phyloP scores from a whole-genome alignment of 2,888 invertebrate genomes.

The Ceratothoa steindachneri region DNA sequence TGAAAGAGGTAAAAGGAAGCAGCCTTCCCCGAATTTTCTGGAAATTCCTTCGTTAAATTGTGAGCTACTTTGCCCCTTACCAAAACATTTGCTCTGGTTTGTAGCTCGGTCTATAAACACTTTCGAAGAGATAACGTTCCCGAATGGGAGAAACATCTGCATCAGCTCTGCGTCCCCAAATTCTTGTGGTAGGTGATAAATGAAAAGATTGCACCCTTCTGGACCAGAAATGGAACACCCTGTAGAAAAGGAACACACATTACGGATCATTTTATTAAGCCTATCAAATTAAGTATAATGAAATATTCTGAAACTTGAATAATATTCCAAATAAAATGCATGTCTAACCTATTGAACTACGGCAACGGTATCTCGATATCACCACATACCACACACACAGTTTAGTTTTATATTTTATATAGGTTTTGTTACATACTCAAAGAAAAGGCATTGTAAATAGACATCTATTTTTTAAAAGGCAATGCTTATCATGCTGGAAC shows the following conservation, averaged over 20 bases:
- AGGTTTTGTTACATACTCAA: too few relatives aligned
- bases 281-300: background rate
- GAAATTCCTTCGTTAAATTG: too few relatives aligned
- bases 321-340: too few relatives aligned
- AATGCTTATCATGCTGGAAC: too few relatives aligned
- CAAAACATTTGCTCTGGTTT: conserved; percentile 99
- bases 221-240: conserved; percentile 96
- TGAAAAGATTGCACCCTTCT: conserved; percentile 99
- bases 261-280: too few relatives aligned
- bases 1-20: too few relatives aligned
- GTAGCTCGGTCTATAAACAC: conserved; percentile 99
- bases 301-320: too few relatives aligned
- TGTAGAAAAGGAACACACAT: conserved; percentile 56
- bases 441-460: too few relatives aligned
- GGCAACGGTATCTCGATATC: background rate
- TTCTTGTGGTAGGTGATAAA: conserved; percentile 99
- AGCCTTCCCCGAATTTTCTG: too few relatives aligned
- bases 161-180: conserved; percentile 98
- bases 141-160: conserved; percentile 99
- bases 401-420: too few relatives aligned
- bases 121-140: conserved; percentile 99
- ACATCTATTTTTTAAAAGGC: too few relatives aligned
- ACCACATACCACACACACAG: background rate
- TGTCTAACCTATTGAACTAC: background rate
- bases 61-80: too few relatives aligned